A percentile compares a stretch with the other conserved stretches of the same genome.
Evolutionary conservation across 2,888 invertebrate species (phyloP).

Genomic region (Oasisia sp.): DNA sequence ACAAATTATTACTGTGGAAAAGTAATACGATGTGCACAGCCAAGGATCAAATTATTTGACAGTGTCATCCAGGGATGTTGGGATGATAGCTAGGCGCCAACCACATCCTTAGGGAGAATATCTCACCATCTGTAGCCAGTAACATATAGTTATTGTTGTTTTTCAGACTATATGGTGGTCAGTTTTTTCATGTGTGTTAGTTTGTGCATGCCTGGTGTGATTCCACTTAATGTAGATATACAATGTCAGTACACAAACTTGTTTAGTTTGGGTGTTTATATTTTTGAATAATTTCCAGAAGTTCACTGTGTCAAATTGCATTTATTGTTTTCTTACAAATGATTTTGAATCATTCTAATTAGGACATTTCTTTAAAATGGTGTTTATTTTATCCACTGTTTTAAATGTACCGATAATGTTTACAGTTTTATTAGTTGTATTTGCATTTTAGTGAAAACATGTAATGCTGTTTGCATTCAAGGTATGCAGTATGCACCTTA

Average conservation of each 20-base stretch:
- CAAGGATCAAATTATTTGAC: not conserved
- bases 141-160: not conserved
- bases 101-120: not conserved
- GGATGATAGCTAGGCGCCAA: not conserved
- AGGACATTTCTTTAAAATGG: not conserved
- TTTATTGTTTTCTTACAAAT: not conserved
- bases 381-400: not conserved
- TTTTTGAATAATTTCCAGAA: no score
- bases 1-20: not conserved
- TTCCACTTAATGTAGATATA: not conserved
- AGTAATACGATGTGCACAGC: not conserved
- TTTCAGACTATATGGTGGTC: not conserved
- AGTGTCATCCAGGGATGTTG: not conserved
- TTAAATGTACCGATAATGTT: no score
- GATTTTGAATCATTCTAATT: not conserved
- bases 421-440: no score
- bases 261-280: no score
- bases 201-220: not conserved
- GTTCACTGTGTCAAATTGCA: not conserved
- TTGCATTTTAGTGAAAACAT: no score
- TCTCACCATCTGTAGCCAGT: not conserved
- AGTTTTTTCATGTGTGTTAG: not conserved
- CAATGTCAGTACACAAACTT: not conserved
- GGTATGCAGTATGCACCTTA: not conserved
- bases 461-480: not conserved